These are phyloP conservation scores for Orius laevigatus DNA, from an alignment of 1,140 invertebrate species.

Conservation along the genomic window DNA sequence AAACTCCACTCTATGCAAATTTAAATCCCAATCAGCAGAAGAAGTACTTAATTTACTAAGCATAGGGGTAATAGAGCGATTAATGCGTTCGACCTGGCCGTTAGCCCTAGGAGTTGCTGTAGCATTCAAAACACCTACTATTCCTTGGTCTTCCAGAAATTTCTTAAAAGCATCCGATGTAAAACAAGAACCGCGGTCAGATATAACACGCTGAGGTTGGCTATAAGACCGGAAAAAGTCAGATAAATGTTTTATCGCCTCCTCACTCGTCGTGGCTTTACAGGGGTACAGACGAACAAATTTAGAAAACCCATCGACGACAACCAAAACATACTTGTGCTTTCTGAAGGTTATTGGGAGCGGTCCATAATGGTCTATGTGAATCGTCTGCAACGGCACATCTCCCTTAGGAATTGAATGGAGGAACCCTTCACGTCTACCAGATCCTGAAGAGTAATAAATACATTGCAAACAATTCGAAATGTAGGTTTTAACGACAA, in stretches of 20 bases:
- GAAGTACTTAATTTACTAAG: neutral
- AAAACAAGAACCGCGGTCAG: conserved; percentile 16
- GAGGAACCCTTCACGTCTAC: conserved; percentile 28
- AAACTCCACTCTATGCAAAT: conserved; percentile 9
- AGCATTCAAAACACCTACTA: conserved; percentile 13
- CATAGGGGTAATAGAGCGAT: conserved; percentile 20
- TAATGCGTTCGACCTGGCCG: conserved; percentile 23
- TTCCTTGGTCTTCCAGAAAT: conserved; percentile 20
- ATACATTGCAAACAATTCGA: conserved; percentile 26
- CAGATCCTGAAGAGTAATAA: conserved; percentile 24
- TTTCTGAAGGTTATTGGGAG: conserved; percentile 21
- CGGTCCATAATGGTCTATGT: conserved; percentile 18
- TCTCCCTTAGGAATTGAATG: conserved; percentile 22
- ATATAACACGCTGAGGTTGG: conserved; percentile 19
- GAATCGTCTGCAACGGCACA: conserved; percentile 21
- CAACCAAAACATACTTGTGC: conserved; percentile 22
- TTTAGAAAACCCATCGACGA: conserved; percentile 22
- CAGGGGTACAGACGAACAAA: conserved; percentile 20
- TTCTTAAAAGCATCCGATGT: conserved; percentile 22
- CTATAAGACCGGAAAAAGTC: conserved; percentile 23
- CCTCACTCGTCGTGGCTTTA: conserved; percentile 17
- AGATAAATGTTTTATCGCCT: conserved; percentile 18
- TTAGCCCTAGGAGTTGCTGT: conserved; percentile 15
- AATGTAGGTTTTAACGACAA: conserved; percentile 24
- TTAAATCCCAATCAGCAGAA: no score